Evolutionary conservation across 2,888 invertebrate species (phyloP), one percentile per base, ranked within the genome.

Genomic region (Onchidella celtica): DNA sequence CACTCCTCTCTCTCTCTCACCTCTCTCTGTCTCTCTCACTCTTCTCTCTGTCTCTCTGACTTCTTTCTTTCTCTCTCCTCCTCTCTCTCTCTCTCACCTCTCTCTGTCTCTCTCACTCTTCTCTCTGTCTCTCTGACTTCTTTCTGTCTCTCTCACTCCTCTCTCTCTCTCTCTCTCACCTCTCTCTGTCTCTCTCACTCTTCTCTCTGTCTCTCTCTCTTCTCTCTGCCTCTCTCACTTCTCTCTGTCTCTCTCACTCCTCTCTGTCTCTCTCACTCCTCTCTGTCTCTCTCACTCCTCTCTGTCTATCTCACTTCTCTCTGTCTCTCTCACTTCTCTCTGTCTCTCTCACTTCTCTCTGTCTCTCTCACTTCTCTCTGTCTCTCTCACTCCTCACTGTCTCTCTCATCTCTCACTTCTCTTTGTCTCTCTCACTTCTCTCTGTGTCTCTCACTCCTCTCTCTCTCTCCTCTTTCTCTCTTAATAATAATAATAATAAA

Each of bases 21-120:
- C 63, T 29, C 63, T 77, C 36, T 38, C 36, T 61, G 59, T 55
- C 77, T 69, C 70, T 40, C 55, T 36, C 68, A 68, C 68, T 57
- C 29, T 47, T 21, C 40, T 32, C n/a, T 21, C 55, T 38, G 3
- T 11, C 36, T 47, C 63, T n/a, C 47, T 17, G 65, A 27, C n/a
- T 32, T 72, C 59, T 24, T 21, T 59, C 40, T 47, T 17, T 70
- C 61, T 38, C 63, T 38, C 32, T 65, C 3, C 36, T 55, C 63
- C 32, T 34, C 59, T 63, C 6, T 73, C 73, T 57, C 66, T 73
- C 47, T 34, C 74, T 79, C 55, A 21, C 1, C 40, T 14, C 47
- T 2, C 11, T 27, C 3, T 11, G 11, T 24, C 69, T 34, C 17
- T 29, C 29, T 69, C 29, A 32, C 77, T 69, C 36, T 68, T 69